Evolutionary conservation across 1,140 invertebrate species (phyloP), one percentile per base, ranked within the genome.

Genomic region (Calliopsis andreniformis): DNA sequence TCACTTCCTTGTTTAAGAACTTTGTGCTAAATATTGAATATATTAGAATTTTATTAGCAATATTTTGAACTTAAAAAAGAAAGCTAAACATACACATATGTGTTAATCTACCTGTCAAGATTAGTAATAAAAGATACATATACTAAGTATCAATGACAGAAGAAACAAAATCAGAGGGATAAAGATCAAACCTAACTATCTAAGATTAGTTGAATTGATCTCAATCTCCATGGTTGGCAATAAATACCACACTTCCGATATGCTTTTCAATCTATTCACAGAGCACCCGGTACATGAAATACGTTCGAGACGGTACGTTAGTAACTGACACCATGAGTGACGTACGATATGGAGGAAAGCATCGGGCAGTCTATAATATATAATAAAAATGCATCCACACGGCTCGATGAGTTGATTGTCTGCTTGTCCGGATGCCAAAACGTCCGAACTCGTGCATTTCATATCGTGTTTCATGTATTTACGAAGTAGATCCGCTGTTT

Each of bases 331-430:
- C 87, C 78, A 83, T 92, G 91, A 92, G 90, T 92, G 91, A 92
- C 91, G 91, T 91, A 90, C 88, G 91, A 91, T 91, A 91, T 90
- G 90, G 87, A 89, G 89, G 88, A 90, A 91, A 88, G 87, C 87
- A 77, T 86, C 70, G 88, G 89, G 81, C 90, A 91, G 90, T 92
- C 91, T 92, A 92, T 92, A 92, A 92, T 92, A 92, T 92, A 92
- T 92, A 91, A 92, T 91, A 92, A 92, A 92, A 92, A 92, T 92
- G 91, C 91, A 92, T 91, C 90, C 87, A 85, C 91, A 91, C 90
- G 91, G 88, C 91, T 92, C 91, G 91, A 92, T 92, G 91, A 91
- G 90, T 91, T 92, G 91, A 92, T 92, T 92, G 91, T 92, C 91
- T 91, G 91, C 91, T 92, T 91, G 91, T 92, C 90, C 89, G 89